Percentiles rank a stretch among this genome's conserved stretches.
These are phyloP conservation scores for Lepidonotus clava DNA, from an alignment of 2,888 invertebrate genomes.

Conservation along the genomic window DNA sequence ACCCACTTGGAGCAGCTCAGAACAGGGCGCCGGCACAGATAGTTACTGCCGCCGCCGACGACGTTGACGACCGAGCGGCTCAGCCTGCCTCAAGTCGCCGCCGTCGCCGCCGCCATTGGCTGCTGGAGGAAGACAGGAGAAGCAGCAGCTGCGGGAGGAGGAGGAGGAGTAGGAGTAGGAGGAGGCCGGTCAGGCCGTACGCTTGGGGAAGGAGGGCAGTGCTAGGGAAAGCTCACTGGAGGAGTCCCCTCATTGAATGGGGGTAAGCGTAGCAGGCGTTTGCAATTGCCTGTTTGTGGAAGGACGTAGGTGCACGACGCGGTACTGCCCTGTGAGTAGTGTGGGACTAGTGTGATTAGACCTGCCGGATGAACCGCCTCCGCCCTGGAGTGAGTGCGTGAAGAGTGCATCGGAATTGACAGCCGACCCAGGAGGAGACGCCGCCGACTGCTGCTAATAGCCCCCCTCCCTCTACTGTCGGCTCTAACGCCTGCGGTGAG, in stretches of 20 bases:
- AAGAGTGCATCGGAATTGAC: no score
- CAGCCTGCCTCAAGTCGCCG: background rate
- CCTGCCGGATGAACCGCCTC: no score
- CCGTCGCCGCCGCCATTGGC: slow-evolving; percentile 14
- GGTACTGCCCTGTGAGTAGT: no score
- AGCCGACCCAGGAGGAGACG: no score
- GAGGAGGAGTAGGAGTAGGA: background rate
- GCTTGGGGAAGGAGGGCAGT: background rate
- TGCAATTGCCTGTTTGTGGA: no score
- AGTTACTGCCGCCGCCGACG: background rate
- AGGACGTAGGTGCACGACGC: no score
- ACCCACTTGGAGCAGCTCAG: slow-evolving; percentile 26
- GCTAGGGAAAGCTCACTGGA: background rate
- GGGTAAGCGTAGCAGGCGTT: no score
- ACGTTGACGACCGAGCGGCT: background rate
- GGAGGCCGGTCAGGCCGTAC: background rate
- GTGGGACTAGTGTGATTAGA: no score
- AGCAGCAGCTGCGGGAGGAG: background rate
- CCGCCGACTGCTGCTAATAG: no score
- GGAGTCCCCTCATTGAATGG: background rate
- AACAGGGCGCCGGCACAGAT: slow-evolving; percentile 8
- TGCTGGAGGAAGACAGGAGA: background rate
- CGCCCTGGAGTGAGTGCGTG: no score
- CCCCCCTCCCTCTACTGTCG: no score
- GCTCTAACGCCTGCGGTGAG: no score